Percentiles rank a stretch among this genome's conserved stretches.
These are phyloP conservation scores for Stegodyphus dumicola DNA, from an alignment of 1,140 invertebrate species.

Conservation along the genomic window DNA sequence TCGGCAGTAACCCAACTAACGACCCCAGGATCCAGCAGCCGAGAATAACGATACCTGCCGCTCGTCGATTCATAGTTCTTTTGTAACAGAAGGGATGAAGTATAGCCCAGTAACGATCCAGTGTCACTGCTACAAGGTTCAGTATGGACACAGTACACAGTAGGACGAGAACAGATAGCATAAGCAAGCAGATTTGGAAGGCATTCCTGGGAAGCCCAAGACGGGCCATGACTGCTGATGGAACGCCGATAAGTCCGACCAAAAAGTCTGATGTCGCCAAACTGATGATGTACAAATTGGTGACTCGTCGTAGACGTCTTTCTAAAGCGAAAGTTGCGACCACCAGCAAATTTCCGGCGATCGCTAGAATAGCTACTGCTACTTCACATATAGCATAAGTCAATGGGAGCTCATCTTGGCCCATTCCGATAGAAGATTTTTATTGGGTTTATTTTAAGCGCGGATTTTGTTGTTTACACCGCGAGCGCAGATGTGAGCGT, in stretches of 20 bases:
- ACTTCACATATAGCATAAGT: constrained; percentile 81
- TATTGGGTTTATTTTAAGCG: background rate
- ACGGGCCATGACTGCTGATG: constrained; percentile 84
- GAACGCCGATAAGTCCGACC: constrained; percentile 76
- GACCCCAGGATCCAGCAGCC: constrained; percentile 85
- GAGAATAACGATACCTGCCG: constrained; percentile 79
- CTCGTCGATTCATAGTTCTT: constrained; percentile 69
- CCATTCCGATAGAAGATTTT: constrained; percentile 44
- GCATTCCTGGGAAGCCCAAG: constrained; percentile 81
- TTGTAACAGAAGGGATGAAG: constrained; percentile 90
- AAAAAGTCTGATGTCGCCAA: constrained; percentile 86
- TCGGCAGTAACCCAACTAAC: constrained; percentile 82
- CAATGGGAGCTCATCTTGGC: constrained; percentile 59
- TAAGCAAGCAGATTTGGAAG: constrained; percentile 82
- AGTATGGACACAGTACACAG: constrained; percentile 93
- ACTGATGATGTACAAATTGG: constrained; percentile 92
- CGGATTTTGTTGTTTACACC: no score
- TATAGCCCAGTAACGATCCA: constrained; percentile 93
- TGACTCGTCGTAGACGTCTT: constrained; percentile 79
- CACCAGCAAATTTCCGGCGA: constrained; percentile 86
- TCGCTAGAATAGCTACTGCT: constrained; percentile 81
- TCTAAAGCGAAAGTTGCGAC: constrained; percentile 85
- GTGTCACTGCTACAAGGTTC: constrained; percentile 87
- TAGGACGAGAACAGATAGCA: constrained; percentile 86
- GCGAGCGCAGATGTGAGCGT: no score